Conservation (phyloP, 2,888 invertebrate genomes). For the Helobdella robusta region DNA sequence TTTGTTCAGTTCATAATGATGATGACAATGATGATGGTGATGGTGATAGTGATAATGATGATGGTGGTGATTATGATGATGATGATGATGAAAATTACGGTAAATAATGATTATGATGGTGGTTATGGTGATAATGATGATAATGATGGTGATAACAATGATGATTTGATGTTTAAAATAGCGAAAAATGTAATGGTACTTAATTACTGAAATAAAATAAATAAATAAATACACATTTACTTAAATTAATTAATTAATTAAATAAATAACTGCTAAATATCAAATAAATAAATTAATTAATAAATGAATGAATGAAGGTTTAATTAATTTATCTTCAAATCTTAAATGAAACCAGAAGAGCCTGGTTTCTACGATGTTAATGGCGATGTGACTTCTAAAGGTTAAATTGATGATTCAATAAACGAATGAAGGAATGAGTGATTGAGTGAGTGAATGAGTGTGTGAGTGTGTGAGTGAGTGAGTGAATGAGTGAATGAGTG, state of each 20-base stretch:
- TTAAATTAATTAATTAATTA: not conserved
- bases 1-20: too few relatives aligned
- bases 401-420: not conserved
- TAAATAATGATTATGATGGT: not conserved
- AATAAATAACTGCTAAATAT: not conserved
- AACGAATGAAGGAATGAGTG: not conserved
- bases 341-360: too few relatives aligned
- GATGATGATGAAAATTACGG: not conserved
- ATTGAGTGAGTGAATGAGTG: not conserved
- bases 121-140: not conserved
- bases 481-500: constrained; percentile 1
- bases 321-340: not conserved
- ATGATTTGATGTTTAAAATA: too few relatives aligned
- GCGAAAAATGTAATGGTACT: too few relatives aligned
- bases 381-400: too few relatives aligned
- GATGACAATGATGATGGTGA: constrained; percentile 10
- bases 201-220: not conserved
- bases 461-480: not conserved
- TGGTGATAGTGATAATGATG: not conserved
- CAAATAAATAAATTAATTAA: not conserved
- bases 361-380: too few relatives aligned
- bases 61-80: not conserved
- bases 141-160: not conserved
- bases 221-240: not conserved
- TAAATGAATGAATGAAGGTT: not conserved